phyloP scores from a whole-genome alignment of 2,113 vertebrate genomes.

The Edolisoma coerulescens region DNA sequence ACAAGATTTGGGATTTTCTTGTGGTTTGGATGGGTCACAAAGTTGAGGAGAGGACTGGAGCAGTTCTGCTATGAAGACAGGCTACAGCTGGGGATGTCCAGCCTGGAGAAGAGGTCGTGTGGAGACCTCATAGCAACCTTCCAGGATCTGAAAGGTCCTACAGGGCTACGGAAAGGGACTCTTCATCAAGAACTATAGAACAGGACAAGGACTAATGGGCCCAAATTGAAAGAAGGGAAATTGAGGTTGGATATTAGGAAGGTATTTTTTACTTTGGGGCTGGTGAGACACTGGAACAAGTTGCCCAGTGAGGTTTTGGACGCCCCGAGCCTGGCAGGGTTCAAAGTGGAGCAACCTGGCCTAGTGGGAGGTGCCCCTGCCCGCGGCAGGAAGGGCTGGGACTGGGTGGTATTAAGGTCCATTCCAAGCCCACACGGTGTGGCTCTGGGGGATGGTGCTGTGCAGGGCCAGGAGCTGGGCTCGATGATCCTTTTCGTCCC shows the following conservation, averaged over 20 bases:
- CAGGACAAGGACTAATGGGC: background rate
- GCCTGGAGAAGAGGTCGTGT: background rate
- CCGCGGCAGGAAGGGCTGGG: background rate
- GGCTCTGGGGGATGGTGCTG: background rate
- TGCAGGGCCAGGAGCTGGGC: background rate
- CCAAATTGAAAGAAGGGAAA: background rate
- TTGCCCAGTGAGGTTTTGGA: background rate
- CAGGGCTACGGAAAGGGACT: background rate
- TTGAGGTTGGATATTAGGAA: background rate
- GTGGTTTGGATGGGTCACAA: background rate
- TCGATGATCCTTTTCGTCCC: too few species aligned
- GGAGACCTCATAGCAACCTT: background rate
- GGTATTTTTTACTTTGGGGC: background rate
- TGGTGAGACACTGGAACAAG: background rate
- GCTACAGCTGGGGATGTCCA: background rate
- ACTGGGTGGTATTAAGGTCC: too few species aligned
- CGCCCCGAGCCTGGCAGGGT: background rate
- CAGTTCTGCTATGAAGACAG: background rate
- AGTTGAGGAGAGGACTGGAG: background rate
- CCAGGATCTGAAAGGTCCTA: background rate
- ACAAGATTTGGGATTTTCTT: background rate
- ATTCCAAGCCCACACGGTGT: background rate
- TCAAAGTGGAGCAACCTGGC: fast-evolving
- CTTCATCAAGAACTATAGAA: background rate
- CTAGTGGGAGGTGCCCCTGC: background rate